These are phyloP conservation scores for Anodontia alba DNA, from an alignment of 2,888 invertebrate genomes.

Conservation along the genomic window DNA sequence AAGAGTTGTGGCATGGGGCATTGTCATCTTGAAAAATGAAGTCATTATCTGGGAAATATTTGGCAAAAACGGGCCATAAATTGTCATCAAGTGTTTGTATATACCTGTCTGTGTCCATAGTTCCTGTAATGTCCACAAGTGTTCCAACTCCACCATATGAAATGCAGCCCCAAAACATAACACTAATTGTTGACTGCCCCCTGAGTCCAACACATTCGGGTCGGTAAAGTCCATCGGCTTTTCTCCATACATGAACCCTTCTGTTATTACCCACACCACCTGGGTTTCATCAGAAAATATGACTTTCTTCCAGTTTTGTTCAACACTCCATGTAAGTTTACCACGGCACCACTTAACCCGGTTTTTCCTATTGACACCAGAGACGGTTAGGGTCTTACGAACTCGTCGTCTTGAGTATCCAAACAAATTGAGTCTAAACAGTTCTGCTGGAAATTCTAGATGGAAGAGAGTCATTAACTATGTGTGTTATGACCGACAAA, in stretches of 20 bases:
- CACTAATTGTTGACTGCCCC: not conserved
- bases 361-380: constrained; percentile 18
- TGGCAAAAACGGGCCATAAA: constrained; percentile 31
- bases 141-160: constrained; percentile 22
- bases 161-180: constrained; percentile 36
- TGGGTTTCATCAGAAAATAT: constrained; percentile 33
- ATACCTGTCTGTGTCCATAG: constrained; percentile 26
- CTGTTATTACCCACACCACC: constrained; percentile 22
- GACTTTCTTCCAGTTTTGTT: constrained; percentile 22
- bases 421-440: not conserved
- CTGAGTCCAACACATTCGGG: constrained; percentile 18
- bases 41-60: not conserved
- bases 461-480: not conserved
- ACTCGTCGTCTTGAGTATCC: not conserved
- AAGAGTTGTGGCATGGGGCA: constrained; percentile 22
- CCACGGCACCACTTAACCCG: constrained; percentile 6
- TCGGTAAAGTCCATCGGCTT: not conserved
- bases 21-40: constrained; percentile 36
- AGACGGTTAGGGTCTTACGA: constrained; percentile 1
- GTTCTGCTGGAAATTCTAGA: not conserved
- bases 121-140: constrained; percentile 15
- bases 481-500: not conserved
- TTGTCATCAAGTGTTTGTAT: constrained; percentile 22
- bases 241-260: constrained; percentile 28
- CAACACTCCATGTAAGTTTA: constrained; percentile 21